phyloP scores from a whole-genome alignment of 2,888 invertebrate genomes.

The Microctonus hyperodae region DNA sequence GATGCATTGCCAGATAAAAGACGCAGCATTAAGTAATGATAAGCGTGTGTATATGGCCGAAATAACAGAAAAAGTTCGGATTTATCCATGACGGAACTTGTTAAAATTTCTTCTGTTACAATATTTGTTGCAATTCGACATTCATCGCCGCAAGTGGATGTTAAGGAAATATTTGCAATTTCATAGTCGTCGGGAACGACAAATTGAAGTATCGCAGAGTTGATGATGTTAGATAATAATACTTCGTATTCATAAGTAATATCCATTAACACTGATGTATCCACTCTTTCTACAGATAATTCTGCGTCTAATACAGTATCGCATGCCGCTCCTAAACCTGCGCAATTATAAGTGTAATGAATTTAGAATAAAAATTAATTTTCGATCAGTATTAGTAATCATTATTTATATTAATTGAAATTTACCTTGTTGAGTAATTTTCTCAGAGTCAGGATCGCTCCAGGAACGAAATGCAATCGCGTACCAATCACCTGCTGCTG shows the following conservation, averaged over 20 bases:
- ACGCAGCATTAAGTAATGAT: conserved; percentile 52
- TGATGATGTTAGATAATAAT: conserved; percentile 40
- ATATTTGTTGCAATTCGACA: conserved; percentile 51
- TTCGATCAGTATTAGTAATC: no score
- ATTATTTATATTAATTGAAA: background rate
- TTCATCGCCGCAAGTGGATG: conserved; percentile 51
- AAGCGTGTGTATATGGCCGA: conserved; percentile 47
- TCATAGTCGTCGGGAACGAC: conserved; percentile 46
- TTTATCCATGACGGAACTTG: conserved; percentile 42
- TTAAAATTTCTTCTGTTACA: conserved; percentile 45
- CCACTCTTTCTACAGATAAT: conserved; percentile 67
- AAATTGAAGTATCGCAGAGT: conserved; percentile 52
- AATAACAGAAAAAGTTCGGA: conserved; percentile 46
- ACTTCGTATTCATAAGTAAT: conserved; percentile 29
- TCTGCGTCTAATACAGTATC: conserved; percentile 73
- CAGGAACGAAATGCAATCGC: conserved; percentile 80
- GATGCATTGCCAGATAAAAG: conserved; percentile 48
- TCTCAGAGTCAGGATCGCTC: conserved; percentile 75
- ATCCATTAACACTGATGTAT: conserved; percentile 49
- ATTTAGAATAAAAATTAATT: no score
- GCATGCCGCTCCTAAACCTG: conserved; percentile 74
- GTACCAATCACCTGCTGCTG: conserved; percentile 81
- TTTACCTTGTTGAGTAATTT: conserved; percentile 79
- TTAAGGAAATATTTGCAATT: conserved; percentile 41
- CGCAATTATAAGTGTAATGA: conserved; percentile 52